Evolutionary conservation across 2,888 invertebrate genomes (phyloP), one percentile per base, ranked within the genome.

Genomic region (Tupiocoris notatus): DNA sequence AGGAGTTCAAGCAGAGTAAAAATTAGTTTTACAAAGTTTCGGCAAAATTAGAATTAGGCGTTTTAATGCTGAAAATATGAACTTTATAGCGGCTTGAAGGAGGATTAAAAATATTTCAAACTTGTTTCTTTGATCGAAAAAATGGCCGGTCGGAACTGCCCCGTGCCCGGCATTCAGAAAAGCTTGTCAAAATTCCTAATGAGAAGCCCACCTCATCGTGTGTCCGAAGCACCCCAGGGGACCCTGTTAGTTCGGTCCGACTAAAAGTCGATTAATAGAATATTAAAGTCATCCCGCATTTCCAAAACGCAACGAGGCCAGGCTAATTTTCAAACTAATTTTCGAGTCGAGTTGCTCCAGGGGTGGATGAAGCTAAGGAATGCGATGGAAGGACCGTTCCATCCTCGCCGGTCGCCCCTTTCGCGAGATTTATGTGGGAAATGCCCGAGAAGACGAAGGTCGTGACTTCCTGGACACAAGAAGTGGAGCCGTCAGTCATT

Each of bases 371-470:
- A 39, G 39, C 39, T 39, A 3, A 39, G 39, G 39, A 39, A 39
- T 39, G 39, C 39, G 39, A 39, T 7, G 39, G 39, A 39, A 39
- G 39, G 39, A 39, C 12, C 39, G 39, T 39, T 12, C 39, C 12
- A 39, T 59, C 59, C 20, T 20, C 3, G 59, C 6, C 20, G 59
- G 17, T 59, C n/a, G 59, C 16, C 20, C 18, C 59, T 59, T 59
- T 20, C n/a, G 59, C n/a, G 20, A 67, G 67, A 67, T 67, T 67
- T 67, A 67, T 67, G 67, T 67, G 67, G 67, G 67, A 67, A 67
- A 67, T 67, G 22, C 9, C 22, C 54, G 67, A 56, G 54, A 57
- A 18, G 67, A 56, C 67, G 56, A 16, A 21, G 67, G 67, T 67
- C 67, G 67, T 67, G 67, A 67, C 67, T 67, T 67, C 56, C 54